Evolutionary conservation across 2,113 vertebrate species (phyloP), one percentile per base, ranked within the genome.

Genomic region (Pleuronectes platessa): DNA sequence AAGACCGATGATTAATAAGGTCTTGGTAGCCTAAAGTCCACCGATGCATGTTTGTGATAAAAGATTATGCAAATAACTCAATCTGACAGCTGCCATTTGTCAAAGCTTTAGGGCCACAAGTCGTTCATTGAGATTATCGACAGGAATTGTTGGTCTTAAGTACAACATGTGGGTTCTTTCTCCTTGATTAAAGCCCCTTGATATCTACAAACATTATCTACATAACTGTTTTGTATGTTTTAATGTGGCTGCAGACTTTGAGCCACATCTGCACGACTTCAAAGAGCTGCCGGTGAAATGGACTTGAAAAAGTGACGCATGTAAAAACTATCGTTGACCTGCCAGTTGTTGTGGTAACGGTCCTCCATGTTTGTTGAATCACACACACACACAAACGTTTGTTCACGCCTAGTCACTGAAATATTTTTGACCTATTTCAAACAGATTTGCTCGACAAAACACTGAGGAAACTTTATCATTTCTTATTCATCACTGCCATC

Each of bases 401-500:
- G 51, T 56, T 68, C 37, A 61, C 5, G 26, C 40, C 11, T 24
- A 23, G 42, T 69, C 24, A 59, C 35, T 75, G n/a, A 78, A 20
- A 74, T 45, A 27, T 61, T 65, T 74, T 76, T 73, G 11, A 47
- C 26, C 65, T 2, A 54, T 81, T 76, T 82, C 17, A 53, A 70
- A 62, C 56, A 62, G 64, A 49, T 51, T 58, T 67, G 66, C 49
- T 60, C 17, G 54, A 42, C 35, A 31, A 7, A 31, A 31, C 31
- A 31, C 5, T 31, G 31, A 31, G 31, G 15, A 67, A 47, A 14
- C 2, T 24, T 20, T 49, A 20, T 40, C 24, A 60, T 77, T 61
- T 66, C 81, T 86, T 79, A 84, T 78, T 78, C 83, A 68, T 76
- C 21, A 68, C 82, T 90, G 90, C 92, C 93, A 93, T 87, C 93